phyloP scores from a whole-genome alignment of 2,797 vertebrate genomes.

The Macrochelys suwanniensis region DNA sequence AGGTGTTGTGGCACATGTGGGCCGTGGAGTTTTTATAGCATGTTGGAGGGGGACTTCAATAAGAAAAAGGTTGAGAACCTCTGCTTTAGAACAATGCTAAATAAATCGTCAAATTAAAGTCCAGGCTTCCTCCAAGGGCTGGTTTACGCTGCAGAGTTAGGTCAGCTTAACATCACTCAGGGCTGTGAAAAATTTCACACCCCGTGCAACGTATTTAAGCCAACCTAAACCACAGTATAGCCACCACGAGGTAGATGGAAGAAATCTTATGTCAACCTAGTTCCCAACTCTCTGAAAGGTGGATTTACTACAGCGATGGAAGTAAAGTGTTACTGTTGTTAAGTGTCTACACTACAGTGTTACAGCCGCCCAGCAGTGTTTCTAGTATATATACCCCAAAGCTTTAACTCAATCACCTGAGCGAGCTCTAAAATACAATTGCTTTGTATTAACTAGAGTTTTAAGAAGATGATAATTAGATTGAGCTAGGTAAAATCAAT shows the following conservation, averaged over 20 bases:
- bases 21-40: too few relatives aligned
- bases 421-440: background rate
- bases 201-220: background rate
- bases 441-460: background rate
- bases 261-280: too few relatives aligned
- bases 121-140: constrained; percentile 21
- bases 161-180: background rate
- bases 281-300: background rate
- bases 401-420: constrained; percentile 36
- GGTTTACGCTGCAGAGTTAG: background rate
- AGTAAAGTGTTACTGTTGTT: too few relatives aligned
- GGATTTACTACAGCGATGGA: background rate
- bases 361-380: background rate
- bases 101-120: background rate
- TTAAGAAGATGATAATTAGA: constrained; percentile 30
- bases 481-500: constrained; percentile 34
- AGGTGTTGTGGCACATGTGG: too few relatives aligned
- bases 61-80: too few relatives aligned
- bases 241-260: background rate
- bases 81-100: constrained; percentile 29
- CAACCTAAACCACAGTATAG: background rate
- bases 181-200: background rate
- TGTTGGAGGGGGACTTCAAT: too few relatives aligned
- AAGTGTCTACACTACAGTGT: background rate
- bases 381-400: background rate